Conservation (phyloP, 2,113 vertebrate species). For the Hypanus sabinus region DNA sequence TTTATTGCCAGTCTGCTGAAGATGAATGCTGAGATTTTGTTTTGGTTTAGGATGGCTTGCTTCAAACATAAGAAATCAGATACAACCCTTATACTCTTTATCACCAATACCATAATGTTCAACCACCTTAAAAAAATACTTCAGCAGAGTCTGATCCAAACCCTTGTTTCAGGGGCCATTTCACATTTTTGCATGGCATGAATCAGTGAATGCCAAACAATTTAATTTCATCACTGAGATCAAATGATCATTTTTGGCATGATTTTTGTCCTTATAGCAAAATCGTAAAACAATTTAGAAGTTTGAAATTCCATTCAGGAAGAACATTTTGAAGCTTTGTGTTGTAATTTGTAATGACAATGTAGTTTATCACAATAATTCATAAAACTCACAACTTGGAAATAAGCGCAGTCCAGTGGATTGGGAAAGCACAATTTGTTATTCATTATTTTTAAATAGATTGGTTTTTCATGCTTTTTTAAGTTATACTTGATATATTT, state of each 20-base stretch:
- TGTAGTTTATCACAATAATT: not conserved
- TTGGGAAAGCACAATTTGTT: not conserved
- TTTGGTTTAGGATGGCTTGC: not conserved
- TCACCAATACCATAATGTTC: not conserved
- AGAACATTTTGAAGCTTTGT: not conserved
- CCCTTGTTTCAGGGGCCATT: not conserved
- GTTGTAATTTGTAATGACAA: not conserved
- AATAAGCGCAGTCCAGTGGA: not conserved
- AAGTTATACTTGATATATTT: slow-evolving; percentile 26
- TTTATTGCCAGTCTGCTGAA: not conserved
- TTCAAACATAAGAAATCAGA: not conserved
- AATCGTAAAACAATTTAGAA: not conserved
- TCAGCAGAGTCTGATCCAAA: not conserved
- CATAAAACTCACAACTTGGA: not conserved
- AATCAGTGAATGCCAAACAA: not conserved
- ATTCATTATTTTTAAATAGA: not conserved
- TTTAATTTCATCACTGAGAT: not conserved
- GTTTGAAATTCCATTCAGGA: not conserved
- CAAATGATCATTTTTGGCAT: not conserved
- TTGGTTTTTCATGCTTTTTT: not conserved
- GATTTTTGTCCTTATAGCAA: not conserved
- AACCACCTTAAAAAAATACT: not conserved
- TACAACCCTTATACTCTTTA: not conserved
- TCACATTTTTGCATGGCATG: not conserved
- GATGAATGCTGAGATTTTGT: not conserved